phyloP scores from a whole-genome alignment of 2,888 invertebrate species.

The Entomobrya proxima region DNA sequence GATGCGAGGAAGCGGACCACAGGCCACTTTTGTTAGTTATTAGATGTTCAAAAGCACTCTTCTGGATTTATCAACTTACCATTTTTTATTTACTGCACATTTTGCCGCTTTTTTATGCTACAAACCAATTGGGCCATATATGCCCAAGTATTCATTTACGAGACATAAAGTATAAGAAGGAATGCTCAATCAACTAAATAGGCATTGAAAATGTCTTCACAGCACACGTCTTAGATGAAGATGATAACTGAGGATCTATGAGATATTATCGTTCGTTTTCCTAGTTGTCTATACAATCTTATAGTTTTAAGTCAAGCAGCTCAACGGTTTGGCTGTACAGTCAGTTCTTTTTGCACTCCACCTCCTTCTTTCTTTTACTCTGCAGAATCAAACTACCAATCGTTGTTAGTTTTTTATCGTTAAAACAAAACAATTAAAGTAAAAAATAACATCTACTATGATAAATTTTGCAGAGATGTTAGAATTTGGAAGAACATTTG shows the following conservation, averaged over 20 bases:
- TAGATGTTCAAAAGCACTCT: too few relatives aligned
- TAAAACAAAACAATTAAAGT: conserved; percentile 64
- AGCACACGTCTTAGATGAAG: neutral
- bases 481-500: neutral
- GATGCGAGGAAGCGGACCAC: too few relatives aligned
- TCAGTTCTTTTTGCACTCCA: conserved; percentile 1
- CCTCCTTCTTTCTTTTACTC: conserved; percentile 1
- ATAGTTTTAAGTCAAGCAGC: too few relatives aligned
- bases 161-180: too few relatives aligned
- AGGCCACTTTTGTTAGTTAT: too few relatives aligned
- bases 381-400: conserved; percentile 32
- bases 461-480: neutral
- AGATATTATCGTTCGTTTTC: neutral
- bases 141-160: too few relatives aligned
- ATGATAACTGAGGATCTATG: neutral
- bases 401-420: conserved; percentile 41
- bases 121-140: too few relatives aligned
- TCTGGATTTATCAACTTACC: too few relatives aligned
- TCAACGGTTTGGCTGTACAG: too few relatives aligned
- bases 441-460: neutral
- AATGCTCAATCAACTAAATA: too few relatives aligned
- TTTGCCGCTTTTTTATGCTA: too few relatives aligned
- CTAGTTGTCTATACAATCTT: neutral
- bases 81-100: too few relatives aligned
- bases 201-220: neutral